Percentiles rank a stretch among this genome's conserved stretches.
These are phyloP conservation scores for Hemibates koningsi DNA, from an alignment of 2,113 vertebrate genomes.

Conservation along the genomic window DNA sequence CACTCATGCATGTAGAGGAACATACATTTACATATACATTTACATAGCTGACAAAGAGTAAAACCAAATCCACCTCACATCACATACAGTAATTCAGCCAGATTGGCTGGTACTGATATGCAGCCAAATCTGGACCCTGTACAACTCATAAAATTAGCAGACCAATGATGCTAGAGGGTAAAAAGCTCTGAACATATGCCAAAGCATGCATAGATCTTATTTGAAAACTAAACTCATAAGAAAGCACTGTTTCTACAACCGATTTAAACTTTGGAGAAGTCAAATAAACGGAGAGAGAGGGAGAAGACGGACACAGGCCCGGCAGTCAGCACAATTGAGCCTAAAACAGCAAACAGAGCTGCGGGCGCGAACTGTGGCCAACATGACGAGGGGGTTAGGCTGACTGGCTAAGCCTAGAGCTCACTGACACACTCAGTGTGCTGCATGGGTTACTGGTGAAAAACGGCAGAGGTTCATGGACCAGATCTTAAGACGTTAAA, in stretches of 20 bases:
- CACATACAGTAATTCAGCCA: not conserved
- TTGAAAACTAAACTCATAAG: constrained; percentile 37
- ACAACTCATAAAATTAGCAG: not conserved
- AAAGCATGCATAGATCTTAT: not conserved
- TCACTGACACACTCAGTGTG: not conserved
- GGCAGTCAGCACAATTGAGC: constrained; percentile 21
- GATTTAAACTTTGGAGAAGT: constrained; percentile 42
- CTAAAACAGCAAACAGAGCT: constrained; percentile 57
- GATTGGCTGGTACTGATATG: not conserved
- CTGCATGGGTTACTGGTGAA: not conserved
- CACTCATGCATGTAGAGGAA: not conserved
- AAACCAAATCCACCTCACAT: not conserved
- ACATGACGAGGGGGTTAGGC: not conserved
- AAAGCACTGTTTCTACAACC: constrained; percentile 27
- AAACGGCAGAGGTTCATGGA: not conserved
- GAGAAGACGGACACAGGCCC: not conserved
- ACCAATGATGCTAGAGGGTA: not conserved
- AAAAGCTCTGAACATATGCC: not conserved
- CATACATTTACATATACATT: not conserved
- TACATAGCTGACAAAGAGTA: constrained; percentile 5
- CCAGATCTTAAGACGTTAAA: not conserved
- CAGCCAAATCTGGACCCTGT: not conserved
- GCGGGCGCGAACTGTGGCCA: not conserved
- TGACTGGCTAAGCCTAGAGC: not conserved
- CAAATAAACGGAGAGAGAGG: constrained; percentile 44